Evolutionary conservation across 2,113 vertebrate genomes (phyloP).

Genomic region (Serinus canaria): DNA sequence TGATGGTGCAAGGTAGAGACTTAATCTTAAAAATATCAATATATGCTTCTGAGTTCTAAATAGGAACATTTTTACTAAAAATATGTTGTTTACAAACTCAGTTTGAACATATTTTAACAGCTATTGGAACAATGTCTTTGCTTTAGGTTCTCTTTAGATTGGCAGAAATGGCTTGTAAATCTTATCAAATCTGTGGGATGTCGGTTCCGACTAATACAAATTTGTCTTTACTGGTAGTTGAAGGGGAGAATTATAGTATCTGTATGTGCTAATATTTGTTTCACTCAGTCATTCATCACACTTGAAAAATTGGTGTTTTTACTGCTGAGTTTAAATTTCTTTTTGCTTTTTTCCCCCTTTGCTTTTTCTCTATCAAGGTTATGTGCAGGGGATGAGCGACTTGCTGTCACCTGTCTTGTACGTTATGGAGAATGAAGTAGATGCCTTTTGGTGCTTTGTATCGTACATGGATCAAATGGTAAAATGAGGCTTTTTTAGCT

Average conservation of each 20-base stretch:
- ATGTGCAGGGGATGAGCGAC: conserved; percentile 98
- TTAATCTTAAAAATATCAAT: not conserved
- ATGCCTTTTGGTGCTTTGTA: conserved; percentile 97
- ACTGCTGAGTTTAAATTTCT: not conserved
- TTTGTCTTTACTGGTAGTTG: not conserved
- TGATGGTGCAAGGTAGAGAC: not conserved
- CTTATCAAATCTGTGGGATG: not conserved
- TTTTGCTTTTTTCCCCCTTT: not conserved
- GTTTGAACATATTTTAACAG: not conserved
- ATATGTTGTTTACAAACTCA: not conserved
- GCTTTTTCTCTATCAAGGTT: conserved; percentile 75
- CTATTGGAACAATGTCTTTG: not conserved
- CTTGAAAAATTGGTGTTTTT: not conserved
- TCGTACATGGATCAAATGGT: conserved; percentile 97
- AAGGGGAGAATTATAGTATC: not conserved
- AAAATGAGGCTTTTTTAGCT: conserved; percentile 35
- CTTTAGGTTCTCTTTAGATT: not conserved
- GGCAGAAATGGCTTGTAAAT: not conserved
- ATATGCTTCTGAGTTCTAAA: not conserved
- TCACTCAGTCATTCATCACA: not conserved
- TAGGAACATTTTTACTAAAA: not conserved
- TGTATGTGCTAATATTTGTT: not conserved
- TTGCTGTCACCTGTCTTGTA: conserved; percentile 93
- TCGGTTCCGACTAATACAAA: not conserved
- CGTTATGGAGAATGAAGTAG: conserved; percentile 96